Conservation (phyloP, 2,888 invertebrate genomes). For the Lagria hirta region DNA sequence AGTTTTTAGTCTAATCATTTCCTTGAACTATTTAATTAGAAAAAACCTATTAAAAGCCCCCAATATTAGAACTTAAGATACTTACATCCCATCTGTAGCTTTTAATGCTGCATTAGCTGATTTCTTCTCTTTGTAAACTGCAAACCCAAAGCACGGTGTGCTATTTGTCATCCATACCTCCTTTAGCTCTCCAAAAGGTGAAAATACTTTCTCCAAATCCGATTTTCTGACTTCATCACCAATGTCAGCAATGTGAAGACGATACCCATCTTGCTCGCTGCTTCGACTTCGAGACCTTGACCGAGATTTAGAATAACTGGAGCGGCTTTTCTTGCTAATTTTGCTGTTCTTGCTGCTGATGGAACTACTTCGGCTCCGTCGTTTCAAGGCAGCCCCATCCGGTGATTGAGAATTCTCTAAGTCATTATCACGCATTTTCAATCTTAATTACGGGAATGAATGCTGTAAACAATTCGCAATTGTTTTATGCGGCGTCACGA, state of each 20-base stretch:
- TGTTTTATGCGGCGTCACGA: conserved; percentile 15
- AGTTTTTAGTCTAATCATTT: too few species aligned
- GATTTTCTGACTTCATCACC: conserved; percentile 57
- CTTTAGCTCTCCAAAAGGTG: conserved; percentile 57
- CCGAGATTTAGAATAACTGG: conserved; percentile 46
- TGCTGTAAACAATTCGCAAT: conserved; percentile 10
- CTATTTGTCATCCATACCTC: conserved; percentile 63
- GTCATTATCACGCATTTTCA: conserved; percentile 46
- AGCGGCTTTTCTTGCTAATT: conserved; percentile 42
- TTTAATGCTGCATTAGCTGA: conserved; percentile 56
- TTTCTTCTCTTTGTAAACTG: conserved; percentile 59
- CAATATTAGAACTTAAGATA: conserved; percentile 17
- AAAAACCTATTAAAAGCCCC: background rate
- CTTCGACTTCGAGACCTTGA: conserved; percentile 51
- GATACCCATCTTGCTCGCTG: conserved; percentile 51
- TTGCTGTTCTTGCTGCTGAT: conserved; percentile 44
- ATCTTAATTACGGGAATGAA: background rate
- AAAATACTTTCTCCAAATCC: conserved; percentile 58
- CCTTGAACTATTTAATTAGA: too few species aligned
- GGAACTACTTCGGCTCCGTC: conserved; percentile 46
- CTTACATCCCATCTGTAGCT: conserved; percentile 57
- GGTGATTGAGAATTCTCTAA: conserved; percentile 38
- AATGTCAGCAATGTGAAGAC: conserved; percentile 59
- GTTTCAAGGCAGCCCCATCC: conserved; percentile 36
- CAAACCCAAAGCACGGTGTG: conserved; percentile 64